phyloP scores from a whole-genome alignment of 1,140 invertebrate genomes.

The Rhopalosiphum maidis region DNA sequence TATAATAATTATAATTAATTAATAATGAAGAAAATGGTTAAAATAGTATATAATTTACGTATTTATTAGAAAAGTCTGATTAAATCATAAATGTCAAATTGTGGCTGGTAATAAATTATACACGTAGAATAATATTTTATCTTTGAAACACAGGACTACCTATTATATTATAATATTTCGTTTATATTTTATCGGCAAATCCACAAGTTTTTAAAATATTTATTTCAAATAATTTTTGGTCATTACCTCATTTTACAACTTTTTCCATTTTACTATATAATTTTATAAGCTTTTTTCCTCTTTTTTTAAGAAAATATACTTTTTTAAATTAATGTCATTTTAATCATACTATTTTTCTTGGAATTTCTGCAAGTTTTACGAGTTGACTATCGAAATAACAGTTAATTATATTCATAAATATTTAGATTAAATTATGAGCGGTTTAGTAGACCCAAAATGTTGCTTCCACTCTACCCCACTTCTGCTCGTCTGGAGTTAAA shows the following conservation, averaged over 20 bases:
- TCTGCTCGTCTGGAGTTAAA: neutral
- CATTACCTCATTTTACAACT: neutral
- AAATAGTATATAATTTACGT: neutral
- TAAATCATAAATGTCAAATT: neutral
- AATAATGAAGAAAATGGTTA: neutral
- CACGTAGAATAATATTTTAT: neutral
- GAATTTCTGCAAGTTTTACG: neutral
- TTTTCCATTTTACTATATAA: neutral
- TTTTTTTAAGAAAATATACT: neutral
- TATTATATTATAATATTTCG: no score
- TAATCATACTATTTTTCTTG: neutral
- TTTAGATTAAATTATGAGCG: neutral
- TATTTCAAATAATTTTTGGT: neutral
- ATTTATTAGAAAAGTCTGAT: neutral
- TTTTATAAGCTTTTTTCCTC: neutral
- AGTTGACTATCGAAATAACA: neutral
- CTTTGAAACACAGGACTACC: neutral
- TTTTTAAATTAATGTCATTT: neutral
- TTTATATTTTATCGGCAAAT: neutral
- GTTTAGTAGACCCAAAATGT: neutral
- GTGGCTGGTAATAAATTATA: neutral
- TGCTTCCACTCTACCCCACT: neutral
- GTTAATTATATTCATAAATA: neutral
- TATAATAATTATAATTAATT: neutral
- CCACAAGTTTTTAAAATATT: neutral